Percentiles rank a stretch among this genome's conserved stretches.
Evolutionary conservation across 2,888 invertebrate genomes (phyloP).

Genomic region (Chymomyza fuscimana): DNA sequence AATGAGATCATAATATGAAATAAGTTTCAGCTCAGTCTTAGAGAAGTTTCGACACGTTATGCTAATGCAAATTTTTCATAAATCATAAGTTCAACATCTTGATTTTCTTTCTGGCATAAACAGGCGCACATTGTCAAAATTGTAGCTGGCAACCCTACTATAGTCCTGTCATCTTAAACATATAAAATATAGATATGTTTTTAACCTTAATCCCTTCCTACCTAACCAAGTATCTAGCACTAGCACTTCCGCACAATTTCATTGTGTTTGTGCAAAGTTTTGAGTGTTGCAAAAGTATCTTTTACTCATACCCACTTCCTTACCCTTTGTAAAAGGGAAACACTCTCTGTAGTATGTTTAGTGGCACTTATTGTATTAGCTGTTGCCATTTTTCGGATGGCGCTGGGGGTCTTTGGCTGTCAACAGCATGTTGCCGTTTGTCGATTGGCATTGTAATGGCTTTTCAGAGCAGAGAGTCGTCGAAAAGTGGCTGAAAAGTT

Average conservation of each 20-base stretch:
- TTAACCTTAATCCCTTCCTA: neutral
- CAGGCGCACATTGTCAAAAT: neutral
- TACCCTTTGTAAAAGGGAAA: neutral
- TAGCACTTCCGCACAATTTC: constrained; percentile 63
- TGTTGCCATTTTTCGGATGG: neutral
- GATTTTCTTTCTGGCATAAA: neutral
- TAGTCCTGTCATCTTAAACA: neutral
- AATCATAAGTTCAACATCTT: neutral
- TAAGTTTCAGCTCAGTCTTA: too few relatives aligned
- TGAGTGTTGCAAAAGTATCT: constrained; percentile 39
- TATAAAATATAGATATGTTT: neutral
- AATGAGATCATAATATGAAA: too few relatives aligned
- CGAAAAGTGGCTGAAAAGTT: constrained; percentile 39
- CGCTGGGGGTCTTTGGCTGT: constrained; percentile 15
- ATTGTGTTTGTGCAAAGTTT: constrained; percentile 51
- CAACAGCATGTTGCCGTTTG: constrained; percentile 41
- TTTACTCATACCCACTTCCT: constrained; percentile 1
- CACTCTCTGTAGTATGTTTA: neutral
- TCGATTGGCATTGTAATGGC: constrained; percentile 69
- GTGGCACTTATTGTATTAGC: constrained; percentile 31
- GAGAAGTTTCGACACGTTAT: too few relatives aligned
- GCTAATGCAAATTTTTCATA: too few relatives aligned
- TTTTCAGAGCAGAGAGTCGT: constrained; percentile 31
- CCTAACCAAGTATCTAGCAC: neutral
- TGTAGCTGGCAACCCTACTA: neutral